Evolutionary conservation across 2,113 vertebrate genomes (phyloP), one percentile per base, ranked within the genome.

Genomic region (Galeopterus variegatus): DNA sequence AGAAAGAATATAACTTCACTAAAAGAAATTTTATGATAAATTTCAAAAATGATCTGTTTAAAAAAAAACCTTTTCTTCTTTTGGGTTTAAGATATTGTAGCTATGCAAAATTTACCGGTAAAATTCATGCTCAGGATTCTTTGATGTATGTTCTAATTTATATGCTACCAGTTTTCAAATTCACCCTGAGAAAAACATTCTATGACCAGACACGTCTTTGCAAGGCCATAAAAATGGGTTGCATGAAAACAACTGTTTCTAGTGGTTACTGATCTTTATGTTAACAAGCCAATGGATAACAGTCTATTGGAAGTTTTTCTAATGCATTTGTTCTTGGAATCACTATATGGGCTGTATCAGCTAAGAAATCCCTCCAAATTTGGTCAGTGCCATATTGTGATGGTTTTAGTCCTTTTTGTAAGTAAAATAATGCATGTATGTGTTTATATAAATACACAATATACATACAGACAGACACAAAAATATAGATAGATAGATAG

Each of bases 1-100:
- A 14, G 60, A 87, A 76, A 28, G 60, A 75, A 81, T 70, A 70
- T 23, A 90, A 9, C 4, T 90, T 82, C 41, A 81, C 23, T 76
- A 70, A 89, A 94, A n/a, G 24, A 81, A 86, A 94, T 75, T 60
- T 86, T 58, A 69, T 73, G 77, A 72, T 90, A 90, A 65, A 85
- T 56, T 82, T 82, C 5, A 48, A 72, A 95, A 97, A 36, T 45
- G 9, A 1, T 3, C 28, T 72, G 1, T 45, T 80, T 45, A 82
- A 86, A 92, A 58, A n/a, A 69, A 82, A 58, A 24, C 41, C 41
- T 48, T 85, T 79, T 69, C 36, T 88, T 80, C 14, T 88, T 31
- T 80, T 86, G 84, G 33, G 26, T 65, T 75, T 85, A 81, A 70
- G 67, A 69, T 31, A 33, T 93, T 86, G 5, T 64, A 96, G 19